Base-by-base conservation (phyloP, 2,113 vertebrate genomes). In the Puffinus mauretanicus region DNA sequence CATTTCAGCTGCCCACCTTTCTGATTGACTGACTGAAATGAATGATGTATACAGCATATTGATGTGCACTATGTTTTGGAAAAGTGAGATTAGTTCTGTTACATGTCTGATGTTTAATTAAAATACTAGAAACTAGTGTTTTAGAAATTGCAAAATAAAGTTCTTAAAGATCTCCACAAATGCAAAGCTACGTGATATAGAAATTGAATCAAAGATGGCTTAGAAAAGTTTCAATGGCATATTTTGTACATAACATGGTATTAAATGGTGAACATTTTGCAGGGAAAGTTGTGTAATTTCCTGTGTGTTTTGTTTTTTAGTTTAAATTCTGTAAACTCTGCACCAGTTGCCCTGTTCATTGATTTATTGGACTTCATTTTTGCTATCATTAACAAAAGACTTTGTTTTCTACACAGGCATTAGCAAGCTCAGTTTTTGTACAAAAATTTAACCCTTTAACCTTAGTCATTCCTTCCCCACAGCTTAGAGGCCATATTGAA, bases 51-150 rank as follows among this genome's bases (percentile, higher is more conserved):
- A 42, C 22, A 76, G 69, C 36, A 55, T 93, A 96, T 94, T 9
- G 85, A 96, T 94, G 58, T 57, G 64, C 57, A 65, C 46, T 96
- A 40, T n/a, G 46, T 89, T 96, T 96, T 86, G 25, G 44, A 90
- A 95, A 83, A 95, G 80, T 90, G 77, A 90, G 20, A 29, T 61
- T 44, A 72, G 4, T 90, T 97, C 84, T 93, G 47, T 95, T 86
- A 38, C 42, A 32, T 83, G 29, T 29, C 29, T 86, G 62, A 67
- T 86, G 91, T 83, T 90, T 97, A 96, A 97, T 96, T 97, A 96
- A 90, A 94, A 75, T 55, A 22, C 27, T 24, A 70, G 62, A 66
- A 89, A 15, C 2, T 67, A 64, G 57, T 85, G 54, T 84, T 92
- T 95, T 71, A 73, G 57, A 93, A 88, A 81, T 89, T 89, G 49